Percentiles rank a stretch among this genome's conserved stretches.
phyloP scores from a whole-genome alignment of 2,113 vertebrate species.

The Sclerurus mexicanus region DNA sequence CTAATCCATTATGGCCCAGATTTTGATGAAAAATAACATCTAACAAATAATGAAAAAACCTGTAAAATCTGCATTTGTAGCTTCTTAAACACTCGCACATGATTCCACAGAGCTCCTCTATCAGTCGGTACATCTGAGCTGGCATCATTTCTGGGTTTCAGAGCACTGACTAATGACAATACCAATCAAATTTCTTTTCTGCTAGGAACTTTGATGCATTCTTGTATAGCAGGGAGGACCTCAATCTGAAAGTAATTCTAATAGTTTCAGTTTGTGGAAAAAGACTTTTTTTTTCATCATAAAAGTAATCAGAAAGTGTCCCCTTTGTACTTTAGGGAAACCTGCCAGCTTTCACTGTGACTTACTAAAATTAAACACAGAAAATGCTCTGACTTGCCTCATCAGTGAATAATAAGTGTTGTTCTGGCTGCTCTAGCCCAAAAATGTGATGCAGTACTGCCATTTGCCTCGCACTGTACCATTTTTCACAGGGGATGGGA shows the following conservation, averaged over 20 bases:
- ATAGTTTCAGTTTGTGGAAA: neutral
- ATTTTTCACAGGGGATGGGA: neutral
- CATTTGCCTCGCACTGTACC: neutral
- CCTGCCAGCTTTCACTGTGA: neutral
- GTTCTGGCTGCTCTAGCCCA: neutral
- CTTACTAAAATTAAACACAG: neutral
- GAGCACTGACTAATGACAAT: neutral
- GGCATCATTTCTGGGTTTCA: neutral
- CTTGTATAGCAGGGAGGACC: neutral
- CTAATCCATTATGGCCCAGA: neutral
- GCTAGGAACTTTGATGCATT: neutral
- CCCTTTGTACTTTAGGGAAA: neutral
- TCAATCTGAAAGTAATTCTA: neutral
- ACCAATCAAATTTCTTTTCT: neutral
- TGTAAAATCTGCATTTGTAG: neutral
- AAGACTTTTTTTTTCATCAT: neutral
- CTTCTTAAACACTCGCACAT: neutral
- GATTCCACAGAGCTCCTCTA: neutral
- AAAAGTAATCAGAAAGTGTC: neutral
- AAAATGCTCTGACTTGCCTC: neutral
- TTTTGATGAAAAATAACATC: neutral
- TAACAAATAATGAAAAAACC: neutral
- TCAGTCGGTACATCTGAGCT: neutral
- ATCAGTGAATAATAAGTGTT: neutral
- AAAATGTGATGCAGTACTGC: fast-evolving